A percentile compares a stretch with the other conserved stretches of the same genome.
These are phyloP conservation scores for Alexandromys fortis DNA, from an alignment of 2,113 vertebrate species.

Conservation along the genomic window DNA sequence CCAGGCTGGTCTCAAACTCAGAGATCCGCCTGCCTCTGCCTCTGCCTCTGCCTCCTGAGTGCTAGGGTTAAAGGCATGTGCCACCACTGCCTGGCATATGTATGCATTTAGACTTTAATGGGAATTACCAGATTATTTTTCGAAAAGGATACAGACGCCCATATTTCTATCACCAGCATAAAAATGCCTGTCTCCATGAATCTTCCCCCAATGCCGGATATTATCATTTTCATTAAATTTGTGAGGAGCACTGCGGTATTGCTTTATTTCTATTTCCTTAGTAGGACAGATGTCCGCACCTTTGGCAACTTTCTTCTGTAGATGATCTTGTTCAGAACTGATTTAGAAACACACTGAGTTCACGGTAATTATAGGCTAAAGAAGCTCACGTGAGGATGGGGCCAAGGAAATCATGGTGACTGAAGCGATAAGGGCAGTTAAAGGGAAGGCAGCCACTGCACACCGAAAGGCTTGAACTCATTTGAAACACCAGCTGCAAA, in stretches of 20 bases:
- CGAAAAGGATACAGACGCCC: constrained; percentile 27
- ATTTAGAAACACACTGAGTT: not conserved
- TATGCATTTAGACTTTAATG: not conserved
- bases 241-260: not conserved
- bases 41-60: too few relatives aligned
- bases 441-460: not conserved
- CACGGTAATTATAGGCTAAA: not conserved
- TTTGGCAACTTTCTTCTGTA: constrained; percentile 42
- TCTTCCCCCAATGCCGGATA: not conserved
- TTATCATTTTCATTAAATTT: constrained; percentile 3
- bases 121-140: not conserved
- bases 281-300: not conserved
- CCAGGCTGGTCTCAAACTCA: too few relatives aligned
- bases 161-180: not conserved
- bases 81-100: not conserved
- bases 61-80: too few relatives aligned
- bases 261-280: constrained; percentile 19
- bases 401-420: not conserved
- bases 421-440: not conserved
- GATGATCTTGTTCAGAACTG: constrained; percentile 20
- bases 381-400: not conserved
- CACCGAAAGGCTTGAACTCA: not conserved
- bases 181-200: not conserved
- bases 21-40: too few relatives aligned
- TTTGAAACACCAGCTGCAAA: not conserved